Percentiles rank a stretch among this genome's conserved stretches.
These are phyloP conservation scores for Mus minutoides DNA, from an alignment of 2,797 vertebrate species.

Conservation along the genomic window DNA sequence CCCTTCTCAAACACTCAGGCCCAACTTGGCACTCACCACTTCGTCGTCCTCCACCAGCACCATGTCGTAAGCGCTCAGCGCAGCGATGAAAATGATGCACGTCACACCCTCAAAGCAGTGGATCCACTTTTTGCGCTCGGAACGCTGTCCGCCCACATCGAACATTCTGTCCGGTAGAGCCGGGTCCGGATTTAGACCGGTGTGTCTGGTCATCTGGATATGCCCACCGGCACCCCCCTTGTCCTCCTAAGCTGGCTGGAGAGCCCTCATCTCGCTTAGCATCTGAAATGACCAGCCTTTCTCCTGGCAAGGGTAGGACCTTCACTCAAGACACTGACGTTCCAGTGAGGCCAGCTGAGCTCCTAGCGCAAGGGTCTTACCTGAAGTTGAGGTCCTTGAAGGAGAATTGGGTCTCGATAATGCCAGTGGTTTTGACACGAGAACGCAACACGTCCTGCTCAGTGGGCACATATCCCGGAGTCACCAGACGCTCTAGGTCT, in stretches of 20 bases:
- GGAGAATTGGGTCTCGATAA: constrained; percentile 96
- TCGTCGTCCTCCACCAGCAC: constrained; percentile 99
- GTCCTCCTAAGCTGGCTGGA: neutral
- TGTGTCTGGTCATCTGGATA: rapidly evolving
- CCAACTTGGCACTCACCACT: constrained; percentile 90
- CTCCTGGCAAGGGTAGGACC: rapidly evolving
- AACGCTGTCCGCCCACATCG: constrained; percentile 98
- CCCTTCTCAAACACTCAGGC: neutral
- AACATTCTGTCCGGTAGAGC: constrained; percentile 92
- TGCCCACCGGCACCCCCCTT: neutral
- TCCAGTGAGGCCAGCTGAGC: rapidly evolving
- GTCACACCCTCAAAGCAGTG: constrained; percentile 99
- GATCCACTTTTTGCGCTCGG: constrained; percentile 99
- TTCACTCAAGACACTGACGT: neutral
- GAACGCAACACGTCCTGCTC: constrained; percentile 98
- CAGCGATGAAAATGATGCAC: constrained; percentile 99
- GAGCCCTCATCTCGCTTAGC: neutral
- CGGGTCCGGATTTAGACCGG: neutral
- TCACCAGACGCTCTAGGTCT: constrained; percentile 94
- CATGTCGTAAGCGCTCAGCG: constrained; percentile 99
- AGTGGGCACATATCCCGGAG: constrained; percentile 96
- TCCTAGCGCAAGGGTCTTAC: constrained; percentile 79
- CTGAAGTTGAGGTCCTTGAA: constrained; percentile 99
- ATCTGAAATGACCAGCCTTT: neutral
- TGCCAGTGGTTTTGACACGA: constrained; percentile 98